These are phyloP conservation scores for Leptura quadrifasciata DNA, from an alignment of 2,888 invertebrate genomes.

Conservation along the genomic window DNA sequence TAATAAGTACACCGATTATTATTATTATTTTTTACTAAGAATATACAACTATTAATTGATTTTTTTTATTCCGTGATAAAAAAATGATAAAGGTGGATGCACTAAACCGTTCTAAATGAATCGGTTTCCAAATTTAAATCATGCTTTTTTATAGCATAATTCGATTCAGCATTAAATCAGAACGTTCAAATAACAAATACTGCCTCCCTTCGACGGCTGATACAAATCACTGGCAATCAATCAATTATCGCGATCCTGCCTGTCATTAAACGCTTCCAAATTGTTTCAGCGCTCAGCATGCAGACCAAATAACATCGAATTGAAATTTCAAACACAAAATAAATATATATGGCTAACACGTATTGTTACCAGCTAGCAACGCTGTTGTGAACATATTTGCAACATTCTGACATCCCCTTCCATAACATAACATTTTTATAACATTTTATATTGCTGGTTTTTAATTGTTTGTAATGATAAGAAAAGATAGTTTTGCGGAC, in stretches of 20 bases:
- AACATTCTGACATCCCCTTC: too few relatives aligned
- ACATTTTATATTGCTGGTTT: too few relatives aligned
- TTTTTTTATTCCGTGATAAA: too few relatives aligned
- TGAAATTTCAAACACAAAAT: conserved; percentile 2
- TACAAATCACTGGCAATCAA: conserved; percentile 34
- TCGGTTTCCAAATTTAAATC: conserved; percentile 14
- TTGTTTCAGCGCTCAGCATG: conserved; percentile 26
- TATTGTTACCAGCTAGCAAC: not conserved
- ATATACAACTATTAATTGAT: too few relatives aligned
- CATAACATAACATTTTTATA: too few relatives aligned
- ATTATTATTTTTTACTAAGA: too few relatives aligned
- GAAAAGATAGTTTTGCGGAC: too few relatives aligned
- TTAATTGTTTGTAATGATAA: too few relatives aligned
- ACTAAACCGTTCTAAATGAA: too few relatives aligned
- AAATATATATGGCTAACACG: conserved; percentile 4
- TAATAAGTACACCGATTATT: too few relatives aligned
- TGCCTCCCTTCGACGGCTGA: conserved; percentile 20
- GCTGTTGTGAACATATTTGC: not conserved
- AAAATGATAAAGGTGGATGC: too few relatives aligned
- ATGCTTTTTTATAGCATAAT: conserved; percentile 6
- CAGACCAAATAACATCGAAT: not conserved
- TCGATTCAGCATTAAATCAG: conserved; percentile 10
- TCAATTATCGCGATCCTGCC: conserved; percentile 25
- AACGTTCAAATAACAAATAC: conserved; percentile 17
- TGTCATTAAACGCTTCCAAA: conserved; percentile 14